These are phyloP conservation scores for Hydrotaea cyrtoneurina DNA, from an alignment of 2,888 invertebrate genomes.

Conservation along the genomic window DNA sequence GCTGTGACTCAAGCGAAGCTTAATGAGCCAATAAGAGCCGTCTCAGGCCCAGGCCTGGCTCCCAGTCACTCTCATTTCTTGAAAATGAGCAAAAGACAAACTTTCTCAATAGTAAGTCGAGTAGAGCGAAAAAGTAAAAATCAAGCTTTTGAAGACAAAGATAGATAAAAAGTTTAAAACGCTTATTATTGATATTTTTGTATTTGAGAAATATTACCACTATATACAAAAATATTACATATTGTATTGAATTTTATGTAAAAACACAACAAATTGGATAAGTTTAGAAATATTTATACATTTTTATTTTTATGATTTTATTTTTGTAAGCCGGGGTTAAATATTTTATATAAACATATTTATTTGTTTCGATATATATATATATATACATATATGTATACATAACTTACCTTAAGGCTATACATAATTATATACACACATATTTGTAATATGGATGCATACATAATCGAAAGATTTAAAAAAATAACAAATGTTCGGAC, in stretches of 20 bases:
- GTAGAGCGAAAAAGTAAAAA: slow-evolving; percentile 22
- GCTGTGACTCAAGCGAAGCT: slow-evolving; percentile 76
- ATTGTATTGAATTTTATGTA: slow-evolving; percentile 44
- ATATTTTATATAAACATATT: slow-evolving; percentile 64
- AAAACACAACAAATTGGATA: slow-evolving; percentile 30
- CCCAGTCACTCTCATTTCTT: slow-evolving; percentile 5
- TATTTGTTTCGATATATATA: slow-evolving; percentile 59
- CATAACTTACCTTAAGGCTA: slow-evolving; percentile 53
- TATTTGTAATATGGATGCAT: slow-evolving; percentile 57
- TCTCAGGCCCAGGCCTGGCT: slow-evolving; percentile 34
- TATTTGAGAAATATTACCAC: slow-evolving; percentile 41
- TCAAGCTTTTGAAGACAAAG: slow-evolving; percentile 53
- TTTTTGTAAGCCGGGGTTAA: slow-evolving; percentile 56
- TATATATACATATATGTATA: slow-evolving; percentile 55
- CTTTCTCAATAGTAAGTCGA: neutral
- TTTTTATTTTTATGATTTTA: slow-evolving; percentile 43
- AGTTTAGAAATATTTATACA: slow-evolving; percentile 58
- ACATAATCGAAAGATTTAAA: slow-evolving; percentile 59
- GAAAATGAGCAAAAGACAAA: neutral
- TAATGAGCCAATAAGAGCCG: slow-evolving; percentile 64
- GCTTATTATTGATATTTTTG: slow-evolving; percentile 60
- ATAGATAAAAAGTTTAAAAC: slow-evolving; percentile 47
- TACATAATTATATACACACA: slow-evolving; percentile 40
- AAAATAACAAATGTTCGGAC: slow-evolving; percentile 48
- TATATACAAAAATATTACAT: slow-evolving; percentile 41